Evolutionary conservation across 1,140 invertebrate genomes (phyloP), one percentile per base, ranked within the genome.

Genomic region (Hesperophylax magnus): DNA sequence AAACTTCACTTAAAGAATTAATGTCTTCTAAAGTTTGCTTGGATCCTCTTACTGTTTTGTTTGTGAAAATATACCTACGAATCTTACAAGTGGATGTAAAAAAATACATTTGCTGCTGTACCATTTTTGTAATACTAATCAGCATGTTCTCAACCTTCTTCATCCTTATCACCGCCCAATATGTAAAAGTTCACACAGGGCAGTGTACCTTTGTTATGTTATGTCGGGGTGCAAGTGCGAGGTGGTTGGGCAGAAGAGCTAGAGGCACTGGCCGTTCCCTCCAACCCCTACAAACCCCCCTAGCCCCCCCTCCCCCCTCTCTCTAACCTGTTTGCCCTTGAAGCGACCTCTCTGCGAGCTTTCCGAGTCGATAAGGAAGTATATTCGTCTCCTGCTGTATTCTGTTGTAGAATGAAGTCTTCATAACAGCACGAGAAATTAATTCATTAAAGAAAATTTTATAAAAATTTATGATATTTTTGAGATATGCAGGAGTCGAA

Each of bases 271-370:
- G 65, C 24, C 18, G 22, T 61, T 31, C 54, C 18, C 58, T 54
- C 72, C 17, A 8, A 15, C 72, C 52, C n/a, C n/a, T n/a, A n/a
- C n/a, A n/a, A n/a, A n/a, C n/a, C 18, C 1, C 20, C 34, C 24
- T 22, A 31, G 17, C 75, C 52, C 24, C 6, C 75, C 31, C 61
- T 11, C 65, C 20, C 5, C 69, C 34, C 20, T 31, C 14, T 11
- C 54, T 15, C n/a, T n/a, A n/a, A n/a, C n/a, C 54, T 27, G 31
- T 34, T 63, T 77, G 76, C 76, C 76, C 76, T 77, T 77, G 76
- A 61, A 18, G 76, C 76, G 76, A 77, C 76, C 76, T 77, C 76
- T 61, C 54, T 20, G n/a, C 6, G 71, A 76, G 72, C n/a, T 76
- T 60, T 31, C 22, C 24, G 17, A 76, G 47, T 76, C 72, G 54